phyloP scores from a whole-genome alignment of 2,797 vertebrate species.

The Liparis tanakae region DNA sequence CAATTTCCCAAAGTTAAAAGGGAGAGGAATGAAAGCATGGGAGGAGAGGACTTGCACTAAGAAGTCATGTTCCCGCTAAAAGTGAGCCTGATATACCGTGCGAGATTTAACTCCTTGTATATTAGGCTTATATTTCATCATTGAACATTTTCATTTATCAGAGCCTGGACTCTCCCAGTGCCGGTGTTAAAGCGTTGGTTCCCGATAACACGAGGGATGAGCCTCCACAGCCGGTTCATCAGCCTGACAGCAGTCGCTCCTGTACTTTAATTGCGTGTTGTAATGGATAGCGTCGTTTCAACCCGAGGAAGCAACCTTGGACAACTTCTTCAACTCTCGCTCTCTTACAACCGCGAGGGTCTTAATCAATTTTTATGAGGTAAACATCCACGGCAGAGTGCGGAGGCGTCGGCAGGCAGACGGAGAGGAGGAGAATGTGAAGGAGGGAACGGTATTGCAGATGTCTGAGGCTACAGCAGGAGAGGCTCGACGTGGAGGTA shows the following conservation, averaged over 20 bases:
- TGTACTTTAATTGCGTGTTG: constrained; percentile 48
- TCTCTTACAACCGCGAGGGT: constrained; percentile 43
- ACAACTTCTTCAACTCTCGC: constrained; percentile 39
- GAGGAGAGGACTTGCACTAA: constrained; percentile 37
- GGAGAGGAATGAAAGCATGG: constrained; percentile 53
- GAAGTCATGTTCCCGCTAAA: constrained; percentile 41
- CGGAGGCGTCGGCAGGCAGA: constrained; percentile 11
- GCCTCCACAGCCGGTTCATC: constrained; percentile 4
- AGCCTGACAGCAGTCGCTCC: constrained; percentile 36
- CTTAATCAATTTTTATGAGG: constrained; percentile 51
- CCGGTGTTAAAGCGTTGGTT: constrained; percentile 19
- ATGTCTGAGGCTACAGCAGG: constrained; percentile 28
- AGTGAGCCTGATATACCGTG: constrained; percentile 22
- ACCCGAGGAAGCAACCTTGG: constrained; percentile 32
- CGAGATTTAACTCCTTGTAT: constrained; percentile 21
- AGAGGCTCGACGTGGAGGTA: constrained; percentile 16
- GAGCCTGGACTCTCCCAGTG: not conserved
- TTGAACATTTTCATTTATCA: constrained; percentile 47
- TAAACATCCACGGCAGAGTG: constrained; percentile 24
- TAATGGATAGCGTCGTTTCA: constrained; percentile 49
- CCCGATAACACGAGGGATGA: not conserved
- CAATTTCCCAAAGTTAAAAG: constrained; percentile 62
- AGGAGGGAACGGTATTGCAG: constrained; percentile 20
- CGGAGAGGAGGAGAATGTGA: constrained; percentile 17
- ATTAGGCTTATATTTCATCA: constrained; percentile 28